These are phyloP conservation scores for Dasyurus viverrinus DNA, from an alignment of 2,113 vertebrate genomes.

Conservation along the genomic window DNA sequence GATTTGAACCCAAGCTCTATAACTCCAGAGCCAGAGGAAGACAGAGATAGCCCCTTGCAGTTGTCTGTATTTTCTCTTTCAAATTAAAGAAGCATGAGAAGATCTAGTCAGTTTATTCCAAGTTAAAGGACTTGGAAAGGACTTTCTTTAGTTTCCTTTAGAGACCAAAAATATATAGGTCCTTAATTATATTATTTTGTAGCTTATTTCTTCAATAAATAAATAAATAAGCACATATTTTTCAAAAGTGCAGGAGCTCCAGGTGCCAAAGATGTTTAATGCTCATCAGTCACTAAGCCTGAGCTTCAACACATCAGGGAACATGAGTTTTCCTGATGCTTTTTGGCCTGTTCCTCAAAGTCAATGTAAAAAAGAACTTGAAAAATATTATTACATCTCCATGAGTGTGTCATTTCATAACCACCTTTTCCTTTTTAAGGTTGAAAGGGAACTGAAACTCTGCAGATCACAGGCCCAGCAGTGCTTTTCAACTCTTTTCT, in stretches of 20 bases:
- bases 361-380: background rate
- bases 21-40: background rate
- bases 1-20: background rate
- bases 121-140: background rate
- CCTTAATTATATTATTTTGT: background rate
- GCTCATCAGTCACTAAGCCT: background rate
- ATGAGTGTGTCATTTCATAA: conserved; percentile 3
- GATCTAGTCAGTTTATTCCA: background rate
- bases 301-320: too few species aligned
- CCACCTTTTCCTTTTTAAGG: conserved; percentile 12
- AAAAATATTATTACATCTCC: background rate
- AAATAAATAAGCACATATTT: background rate
- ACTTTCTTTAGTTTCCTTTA: background rate
- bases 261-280: fast-evolving
- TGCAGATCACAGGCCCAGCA: background rate
- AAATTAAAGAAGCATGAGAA: background rate
- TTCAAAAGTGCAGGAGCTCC: background rate
- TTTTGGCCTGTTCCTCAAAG: background rate
- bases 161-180: background rate
- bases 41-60: background rate
- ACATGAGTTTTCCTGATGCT: background rate
- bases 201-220: background rate
- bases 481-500: background rate
- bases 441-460: background rate
- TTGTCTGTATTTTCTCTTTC: background rate